These are phyloP conservation scores for Liopterus haemorrhoidalis DNA, from an alignment of 2,888 invertebrate species.

Conservation along the genomic window DNA sequence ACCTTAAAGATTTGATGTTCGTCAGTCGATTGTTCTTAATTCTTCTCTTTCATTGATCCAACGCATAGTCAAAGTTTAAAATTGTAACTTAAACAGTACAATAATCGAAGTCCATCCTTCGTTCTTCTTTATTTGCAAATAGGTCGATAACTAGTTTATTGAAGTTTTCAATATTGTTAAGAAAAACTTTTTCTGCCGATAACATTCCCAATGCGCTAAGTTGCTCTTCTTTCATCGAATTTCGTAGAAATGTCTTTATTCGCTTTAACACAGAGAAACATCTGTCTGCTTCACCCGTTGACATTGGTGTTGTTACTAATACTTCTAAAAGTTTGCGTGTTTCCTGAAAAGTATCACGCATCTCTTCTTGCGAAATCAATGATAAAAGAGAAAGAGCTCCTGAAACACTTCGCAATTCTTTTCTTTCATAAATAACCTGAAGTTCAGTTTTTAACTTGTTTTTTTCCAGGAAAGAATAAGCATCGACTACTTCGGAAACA, in stretches of 20 bases:
- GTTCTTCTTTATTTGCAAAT: too few relatives aligned
- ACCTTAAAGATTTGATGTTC: too few relatives aligned
- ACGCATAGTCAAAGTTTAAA: too few relatives aligned
- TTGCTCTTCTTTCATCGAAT: slow-evolving; percentile 19
- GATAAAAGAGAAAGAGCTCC: slow-evolving; percentile 19
- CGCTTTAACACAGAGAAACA: slow-evolving; percentile 22
- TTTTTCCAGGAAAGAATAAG: slow-evolving; percentile 23
- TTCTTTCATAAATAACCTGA: slow-evolving; percentile 25
- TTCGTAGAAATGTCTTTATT: slow-evolving; percentile 19
- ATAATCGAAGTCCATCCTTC: too few relatives aligned
- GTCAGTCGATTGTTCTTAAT: too few relatives aligned
- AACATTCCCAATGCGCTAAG: slow-evolving; percentile 28
- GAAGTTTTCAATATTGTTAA: slow-evolving; percentile 27
- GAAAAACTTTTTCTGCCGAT: slow-evolving; percentile 27
- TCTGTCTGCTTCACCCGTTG: slow-evolving; percentile 25
- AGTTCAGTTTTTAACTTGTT: slow-evolving; percentile 26
- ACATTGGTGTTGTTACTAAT: slow-evolving; percentile 27
- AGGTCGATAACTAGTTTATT: too few relatives aligned
- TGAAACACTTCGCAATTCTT: slow-evolving; percentile 20
- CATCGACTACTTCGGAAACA: slow-evolving; percentile 11
- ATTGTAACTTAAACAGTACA: too few relatives aligned
- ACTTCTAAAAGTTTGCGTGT: slow-evolving; percentile 26
- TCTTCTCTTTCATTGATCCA: too few relatives aligned
- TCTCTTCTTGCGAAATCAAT: slow-evolving; percentile 24
- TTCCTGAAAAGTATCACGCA: slow-evolving; percentile 26